phyloP scores from a whole-genome alignment of 2,888 invertebrate species.

The Tromatobia lineatoria region DNA sequence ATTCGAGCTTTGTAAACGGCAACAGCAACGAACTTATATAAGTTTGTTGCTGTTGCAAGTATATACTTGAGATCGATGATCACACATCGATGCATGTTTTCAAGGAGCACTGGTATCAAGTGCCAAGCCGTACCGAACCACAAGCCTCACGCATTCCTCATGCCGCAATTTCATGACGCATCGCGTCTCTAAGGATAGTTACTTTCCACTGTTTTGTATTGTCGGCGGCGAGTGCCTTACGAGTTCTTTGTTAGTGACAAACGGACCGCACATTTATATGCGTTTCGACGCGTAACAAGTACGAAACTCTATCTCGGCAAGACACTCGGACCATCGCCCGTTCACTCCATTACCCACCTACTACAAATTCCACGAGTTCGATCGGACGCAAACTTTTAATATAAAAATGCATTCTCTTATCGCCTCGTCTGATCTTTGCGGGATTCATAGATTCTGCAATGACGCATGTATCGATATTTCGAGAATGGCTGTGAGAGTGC shows the following conservation, averaged over 20 bases:
- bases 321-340: not conserved
- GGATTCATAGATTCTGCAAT: not conserved
- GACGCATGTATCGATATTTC: not conserved
- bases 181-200: slow-evolving; percentile 1
- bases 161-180: slow-evolving; percentile 19
- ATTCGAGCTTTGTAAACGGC: not conserved
- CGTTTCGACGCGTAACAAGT: not conserved
- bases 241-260: not conserved
- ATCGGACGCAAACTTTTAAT: not conserved
- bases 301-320: not conserved
- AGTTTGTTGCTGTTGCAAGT: too few species aligned
- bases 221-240: not conserved
- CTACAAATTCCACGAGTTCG: not conserved
- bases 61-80: too few species aligned
- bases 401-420: not conserved
- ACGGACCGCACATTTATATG: not conserved
- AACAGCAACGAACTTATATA: not conserved
- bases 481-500: too few species aligned
- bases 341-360: not conserved
- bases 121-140: slow-evolving; percentile 22
- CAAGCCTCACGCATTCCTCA: slow-evolving; percentile 5
- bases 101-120: slow-evolving; percentile 36
- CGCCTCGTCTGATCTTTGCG: not conserved
- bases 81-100: slow-evolving; percentile 54
- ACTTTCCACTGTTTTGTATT: slow-evolving; percentile 2